A percentile compares a stretch with the other conserved stretches of the same genome.
Conservation (phyloP, 2,888 invertebrate genomes). For the Plagodis dolabraria region DNA sequence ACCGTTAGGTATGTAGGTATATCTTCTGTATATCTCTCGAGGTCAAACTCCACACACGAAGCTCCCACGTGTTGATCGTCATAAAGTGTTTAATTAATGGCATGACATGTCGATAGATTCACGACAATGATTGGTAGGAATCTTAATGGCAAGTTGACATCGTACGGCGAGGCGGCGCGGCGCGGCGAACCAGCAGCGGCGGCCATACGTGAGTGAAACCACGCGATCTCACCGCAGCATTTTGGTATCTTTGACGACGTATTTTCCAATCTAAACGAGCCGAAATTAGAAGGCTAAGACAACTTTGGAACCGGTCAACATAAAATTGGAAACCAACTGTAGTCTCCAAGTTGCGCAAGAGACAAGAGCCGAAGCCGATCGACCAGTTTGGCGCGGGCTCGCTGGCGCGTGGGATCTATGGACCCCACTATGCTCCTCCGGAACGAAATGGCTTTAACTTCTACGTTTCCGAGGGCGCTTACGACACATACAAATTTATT, state of each 20-base stretch:
- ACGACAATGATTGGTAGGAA: constrained; percentile 47
- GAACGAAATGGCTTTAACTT: constrained; percentile 34
- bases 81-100: constrained; percentile 50
- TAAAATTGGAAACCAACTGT: constrained; percentile 85
- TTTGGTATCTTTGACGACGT: constrained; percentile 57
- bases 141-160: constrained; percentile 40
- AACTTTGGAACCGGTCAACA: constrained; percentile 83
- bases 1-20: no score
- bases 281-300: constrained; percentile 84
- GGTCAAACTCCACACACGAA: constrained; percentile 30
- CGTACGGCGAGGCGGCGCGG: constrained; percentile 27
- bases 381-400: constrained; percentile 74
- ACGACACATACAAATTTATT: constrained; percentile 60
- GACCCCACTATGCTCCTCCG: constrained; percentile 39
- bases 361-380: constrained; percentile 61
- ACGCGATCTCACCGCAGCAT: constrained; percentile 31
- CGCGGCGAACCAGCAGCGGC: constrained; percentile 2
- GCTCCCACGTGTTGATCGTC: constrained; percentile 32
- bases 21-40: no score
- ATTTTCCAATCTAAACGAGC: constrained; percentile 83
- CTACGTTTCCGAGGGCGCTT: constrained; percentile 41
- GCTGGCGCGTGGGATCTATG: constrained; percentile 75
- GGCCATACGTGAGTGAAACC: constrained; percentile 48
- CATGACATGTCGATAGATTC: constrained; percentile 39
- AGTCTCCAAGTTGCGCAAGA: constrained; percentile 78